Percentiles rank a stretch among this genome's conserved stretches.
Evolutionary conservation across 1,140 invertebrate genomes (phyloP).

Genomic region (Delia radicum): DNA sequence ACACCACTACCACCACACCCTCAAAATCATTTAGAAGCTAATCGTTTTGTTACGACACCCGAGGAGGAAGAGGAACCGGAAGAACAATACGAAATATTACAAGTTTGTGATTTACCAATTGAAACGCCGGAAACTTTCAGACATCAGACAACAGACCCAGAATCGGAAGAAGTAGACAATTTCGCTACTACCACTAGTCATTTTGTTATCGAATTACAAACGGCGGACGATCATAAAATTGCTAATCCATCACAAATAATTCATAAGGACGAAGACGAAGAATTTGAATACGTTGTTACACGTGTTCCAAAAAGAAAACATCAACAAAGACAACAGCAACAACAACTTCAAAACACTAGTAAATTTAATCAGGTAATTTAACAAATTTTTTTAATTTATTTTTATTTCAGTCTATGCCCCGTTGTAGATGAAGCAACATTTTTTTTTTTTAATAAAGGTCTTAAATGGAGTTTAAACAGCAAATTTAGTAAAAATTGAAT

Average conservation of each 20-base stretch:
- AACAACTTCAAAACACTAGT: too few species aligned
- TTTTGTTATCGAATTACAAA: conserved; percentile 5
- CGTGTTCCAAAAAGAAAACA: conserved; percentile 12
- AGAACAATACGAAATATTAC: conserved; percentile 23
- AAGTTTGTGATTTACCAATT: not conserved
- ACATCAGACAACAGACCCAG: not conserved
- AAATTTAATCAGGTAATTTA: not conserved
- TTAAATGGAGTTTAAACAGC: too few species aligned
- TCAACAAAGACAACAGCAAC: not conserved
- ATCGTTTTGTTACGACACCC: not conserved
- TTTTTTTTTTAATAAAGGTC: too few species aligned
- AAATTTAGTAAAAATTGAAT: too few species aligned
- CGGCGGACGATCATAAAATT: not conserved
- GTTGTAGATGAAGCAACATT: too few species aligned
- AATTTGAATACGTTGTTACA: conserved; percentile 27
- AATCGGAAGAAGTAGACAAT: not conserved
- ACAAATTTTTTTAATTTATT: too few species aligned
- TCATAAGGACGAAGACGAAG: conserved; percentile 22
- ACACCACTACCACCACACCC: too few species aligned
- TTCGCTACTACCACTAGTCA: not conserved
- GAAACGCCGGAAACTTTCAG: not conserved
- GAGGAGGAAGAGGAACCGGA: conserved; percentile 8
- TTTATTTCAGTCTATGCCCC: too few species aligned
- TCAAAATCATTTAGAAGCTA: too few species aligned
- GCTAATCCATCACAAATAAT: not conserved